These are phyloP conservation scores for Rhinophrynus dorsalis DNA, from an alignment of 2,797 vertebrate genomes.

Conservation along the genomic window DNA sequence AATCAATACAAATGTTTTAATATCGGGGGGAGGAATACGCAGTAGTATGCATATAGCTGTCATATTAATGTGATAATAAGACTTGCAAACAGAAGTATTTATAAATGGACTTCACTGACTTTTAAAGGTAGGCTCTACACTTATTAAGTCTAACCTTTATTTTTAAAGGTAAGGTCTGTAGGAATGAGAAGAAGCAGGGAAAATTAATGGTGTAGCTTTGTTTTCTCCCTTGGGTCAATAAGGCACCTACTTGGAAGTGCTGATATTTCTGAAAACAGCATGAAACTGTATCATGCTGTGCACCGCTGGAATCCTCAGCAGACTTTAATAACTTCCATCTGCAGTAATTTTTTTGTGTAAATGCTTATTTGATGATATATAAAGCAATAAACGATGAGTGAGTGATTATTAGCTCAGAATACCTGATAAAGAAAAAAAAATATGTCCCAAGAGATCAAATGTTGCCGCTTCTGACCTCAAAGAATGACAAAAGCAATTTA, in stretches of 20 bases:
- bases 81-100: conserved; percentile 41
- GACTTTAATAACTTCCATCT: background rate
- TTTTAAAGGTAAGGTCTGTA: background rate
- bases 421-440: background rate
- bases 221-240: background rate
- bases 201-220: background rate
- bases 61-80: conserved; percentile 49
- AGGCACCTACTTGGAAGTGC: background rate
- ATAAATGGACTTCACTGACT: conserved; percentile 29
- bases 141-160: conserved; percentile 19
- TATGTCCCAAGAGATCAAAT: background rate
- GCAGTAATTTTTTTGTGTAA: background rate
- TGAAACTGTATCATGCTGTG: background rate
- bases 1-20: conserved; percentile 49
- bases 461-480: background rate
- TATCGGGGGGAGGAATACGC: conserved; percentile 50
- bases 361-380: no score
- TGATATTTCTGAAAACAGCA: conserved; percentile 13
- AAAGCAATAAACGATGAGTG: background rate
- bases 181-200: background rate
- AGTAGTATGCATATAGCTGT: conserved; percentile 45
- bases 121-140: background rate
- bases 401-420: background rate
- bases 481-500: no score
- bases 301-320: background rate